These are phyloP conservation scores for Hydra vulgaris DNA, from an alignment of 30 jellyfish, hydroid and myxozoan species.

Conservation along the genomic window DNA sequence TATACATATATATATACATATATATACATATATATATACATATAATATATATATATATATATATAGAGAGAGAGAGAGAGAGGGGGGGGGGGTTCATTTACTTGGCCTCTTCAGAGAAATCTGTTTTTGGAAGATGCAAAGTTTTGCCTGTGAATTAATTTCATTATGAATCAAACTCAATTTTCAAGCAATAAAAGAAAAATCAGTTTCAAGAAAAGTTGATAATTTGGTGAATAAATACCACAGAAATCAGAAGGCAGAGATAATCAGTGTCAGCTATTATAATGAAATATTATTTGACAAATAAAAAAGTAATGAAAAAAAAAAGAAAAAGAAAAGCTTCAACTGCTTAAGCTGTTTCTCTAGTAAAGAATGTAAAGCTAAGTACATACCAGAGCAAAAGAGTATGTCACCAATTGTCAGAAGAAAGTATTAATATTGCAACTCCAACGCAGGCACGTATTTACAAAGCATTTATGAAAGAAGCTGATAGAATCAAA, in stretches of 20 bases:
- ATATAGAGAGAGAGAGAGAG: no score
- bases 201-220: not conserved
- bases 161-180: not conserved
- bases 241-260: not conserved
- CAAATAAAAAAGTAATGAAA: no score
- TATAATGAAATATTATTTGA: no score
- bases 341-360: not conserved
- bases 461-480: not conserved
- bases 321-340: not conserved
- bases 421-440: not conserved
- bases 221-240: not conserved
- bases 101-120: not conserved
- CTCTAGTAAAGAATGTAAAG: not conserved
- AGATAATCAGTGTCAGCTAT: not conserved
- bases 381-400: not conserved
- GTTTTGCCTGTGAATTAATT: not conserved
- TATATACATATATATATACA: not conserved
- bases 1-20: not conserved
- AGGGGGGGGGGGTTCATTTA: not conserved
- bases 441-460: not conserved
- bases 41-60: no score
- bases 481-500: not conserved
- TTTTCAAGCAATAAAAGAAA: not conserved
- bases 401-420: not conserved
- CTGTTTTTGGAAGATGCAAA: not conserved